A percentile compares a stretch with the other conserved stretches of the same genome.
Conservation (phyloP, 2,888 invertebrate genomes). For the Diploptera punctata region DNA sequence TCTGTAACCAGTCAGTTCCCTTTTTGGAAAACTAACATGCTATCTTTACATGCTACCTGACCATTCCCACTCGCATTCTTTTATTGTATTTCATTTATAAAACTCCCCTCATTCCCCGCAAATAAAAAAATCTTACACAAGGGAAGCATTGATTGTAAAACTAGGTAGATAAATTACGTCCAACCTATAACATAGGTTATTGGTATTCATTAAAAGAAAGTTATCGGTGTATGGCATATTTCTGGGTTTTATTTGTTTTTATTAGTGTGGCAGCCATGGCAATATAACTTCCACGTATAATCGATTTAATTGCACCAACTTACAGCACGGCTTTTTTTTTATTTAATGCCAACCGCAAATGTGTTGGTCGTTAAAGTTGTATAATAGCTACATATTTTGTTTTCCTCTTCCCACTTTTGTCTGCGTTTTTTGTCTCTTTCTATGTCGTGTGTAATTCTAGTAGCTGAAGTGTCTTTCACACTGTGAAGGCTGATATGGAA, state of each 20-base stretch:
- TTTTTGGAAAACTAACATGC: too few relatives aligned
- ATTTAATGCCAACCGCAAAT: conserved; percentile 30
- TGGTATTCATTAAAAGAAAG: conserved; percentile 28
- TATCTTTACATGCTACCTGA: too few relatives aligned
- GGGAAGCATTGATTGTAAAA: conserved; percentile 4
- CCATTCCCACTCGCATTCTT: too few relatives aligned
- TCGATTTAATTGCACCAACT: conserved; percentile 34
- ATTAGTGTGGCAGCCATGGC: conserved; percentile 37
- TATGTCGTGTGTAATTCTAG: too few relatives aligned
- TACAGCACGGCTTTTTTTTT: background rate
- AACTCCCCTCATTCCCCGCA: too few relatives aligned
- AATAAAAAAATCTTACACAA: too few relatives aligned
- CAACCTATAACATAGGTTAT: background rate
- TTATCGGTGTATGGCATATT: conserved; percentile 14
- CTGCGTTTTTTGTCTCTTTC: too few relatives aligned
- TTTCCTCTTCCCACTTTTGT: too few relatives aligned
- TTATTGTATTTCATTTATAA: too few relatives aligned
- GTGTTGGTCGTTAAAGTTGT: conserved; percentile 30
- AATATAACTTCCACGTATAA: conserved; percentile 21
- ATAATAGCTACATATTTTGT: conserved; percentile 30
- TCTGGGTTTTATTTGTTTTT: conserved; percentile 25
- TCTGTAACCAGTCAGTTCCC: too few relatives aligned
- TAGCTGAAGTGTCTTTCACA: too few relatives aligned
- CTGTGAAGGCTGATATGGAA: too few relatives aligned
- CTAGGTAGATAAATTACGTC: conserved; percentile 13